Conservation (phyloP, 2,113 vertebrate species). For the Seriola aureovittata region DNA sequence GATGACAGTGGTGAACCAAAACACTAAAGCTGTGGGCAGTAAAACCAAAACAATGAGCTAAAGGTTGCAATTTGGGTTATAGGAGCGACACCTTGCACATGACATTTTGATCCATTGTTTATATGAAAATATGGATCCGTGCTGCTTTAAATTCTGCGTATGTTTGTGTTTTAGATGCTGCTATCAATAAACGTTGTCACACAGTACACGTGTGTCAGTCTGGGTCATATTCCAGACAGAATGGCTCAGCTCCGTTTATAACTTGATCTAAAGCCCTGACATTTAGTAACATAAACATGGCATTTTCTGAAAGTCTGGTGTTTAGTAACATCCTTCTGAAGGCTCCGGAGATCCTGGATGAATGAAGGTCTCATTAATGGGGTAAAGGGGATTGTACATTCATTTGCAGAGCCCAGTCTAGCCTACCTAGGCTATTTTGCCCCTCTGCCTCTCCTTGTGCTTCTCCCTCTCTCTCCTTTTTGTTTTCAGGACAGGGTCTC, state of each 20-base stretch:
- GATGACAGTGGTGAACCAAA: no score
- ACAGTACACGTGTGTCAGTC: no score
- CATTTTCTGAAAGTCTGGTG: not conserved
- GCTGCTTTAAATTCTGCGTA: no score
- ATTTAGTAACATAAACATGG: not conserved
- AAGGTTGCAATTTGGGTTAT: not conserved
- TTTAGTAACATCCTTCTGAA: not conserved
- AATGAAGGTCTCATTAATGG: not conserved
- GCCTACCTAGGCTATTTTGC: slow-evolving; percentile 29
- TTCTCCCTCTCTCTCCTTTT: slow-evolving; percentile 13
- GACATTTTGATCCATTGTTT: not conserved
- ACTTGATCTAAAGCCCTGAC: not conserved
- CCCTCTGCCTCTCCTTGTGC: slow-evolving; percentile 48
- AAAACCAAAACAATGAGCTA: no score
- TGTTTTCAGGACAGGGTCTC: slow-evolving; percentile 64
- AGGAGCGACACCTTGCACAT: not conserved
- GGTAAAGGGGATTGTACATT: not conserved
- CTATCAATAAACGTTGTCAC: no score
- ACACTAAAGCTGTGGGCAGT: no score
- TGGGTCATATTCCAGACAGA: not conserved
- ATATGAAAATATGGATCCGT: not conserved
- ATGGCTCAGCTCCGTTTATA: not conserved
- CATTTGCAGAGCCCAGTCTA: not conserved
- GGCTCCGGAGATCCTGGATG: not conserved
- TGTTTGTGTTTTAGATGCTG: no score